phyloP scores from a whole-genome alignment of 2,113 vertebrate genomes.

The Crotalus viridis region DNA sequence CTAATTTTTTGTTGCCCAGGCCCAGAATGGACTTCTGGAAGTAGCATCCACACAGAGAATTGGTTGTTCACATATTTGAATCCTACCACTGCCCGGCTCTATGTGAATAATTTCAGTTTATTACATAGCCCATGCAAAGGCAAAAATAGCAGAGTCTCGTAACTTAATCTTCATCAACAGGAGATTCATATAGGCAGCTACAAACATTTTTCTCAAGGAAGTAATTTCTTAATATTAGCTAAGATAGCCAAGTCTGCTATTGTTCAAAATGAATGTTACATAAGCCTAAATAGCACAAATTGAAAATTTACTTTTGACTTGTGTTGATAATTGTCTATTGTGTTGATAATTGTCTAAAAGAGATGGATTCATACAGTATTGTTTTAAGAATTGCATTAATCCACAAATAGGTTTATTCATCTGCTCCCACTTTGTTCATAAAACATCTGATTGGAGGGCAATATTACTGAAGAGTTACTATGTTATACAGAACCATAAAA shows the following conservation, averaged over 20 bases:
- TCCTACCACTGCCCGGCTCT: not conserved
- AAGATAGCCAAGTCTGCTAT: not conserved
- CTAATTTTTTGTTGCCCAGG: too few relatives aligned
- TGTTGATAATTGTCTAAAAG: not conserved
- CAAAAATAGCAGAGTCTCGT: not conserved
- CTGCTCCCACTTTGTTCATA: not conserved
- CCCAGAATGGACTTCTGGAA: too few relatives aligned
- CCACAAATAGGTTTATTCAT: not conserved
- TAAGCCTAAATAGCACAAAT: not conserved
- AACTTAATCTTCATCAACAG: not conserved
- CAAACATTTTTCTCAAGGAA: not conserved
- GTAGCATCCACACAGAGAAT: too few relatives aligned
- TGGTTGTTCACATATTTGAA: too few relatives aligned
- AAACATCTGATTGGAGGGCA: not conserved
- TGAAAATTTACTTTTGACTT: not conserved
- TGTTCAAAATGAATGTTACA: not conserved
- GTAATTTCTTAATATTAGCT: not conserved
- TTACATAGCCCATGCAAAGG: not conserved
- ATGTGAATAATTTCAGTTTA: not conserved
- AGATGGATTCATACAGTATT: not conserved
- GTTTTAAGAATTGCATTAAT: not conserved
- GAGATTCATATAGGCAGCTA: not conserved
- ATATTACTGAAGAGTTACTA: not conserved
- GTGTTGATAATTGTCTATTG: not conserved
- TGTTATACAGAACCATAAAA: not conserved